These are phyloP conservation scores for Microtus pennsylvanicus DNA, from an alignment of 2,113 vertebrate genomes.

Conservation along the genomic window DNA sequence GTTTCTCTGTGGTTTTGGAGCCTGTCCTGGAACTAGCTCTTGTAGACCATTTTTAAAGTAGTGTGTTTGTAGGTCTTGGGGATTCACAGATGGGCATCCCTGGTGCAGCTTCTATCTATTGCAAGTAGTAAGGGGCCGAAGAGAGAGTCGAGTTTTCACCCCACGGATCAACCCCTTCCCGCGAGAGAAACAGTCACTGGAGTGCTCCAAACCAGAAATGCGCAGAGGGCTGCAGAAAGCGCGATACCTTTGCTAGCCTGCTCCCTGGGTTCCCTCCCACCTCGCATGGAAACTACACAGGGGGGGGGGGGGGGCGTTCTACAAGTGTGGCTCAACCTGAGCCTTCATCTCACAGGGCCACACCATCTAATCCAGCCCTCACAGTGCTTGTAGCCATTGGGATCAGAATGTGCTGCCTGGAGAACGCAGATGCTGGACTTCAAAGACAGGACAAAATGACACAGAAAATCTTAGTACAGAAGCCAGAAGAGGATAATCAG, in stretches of 20 bases:
- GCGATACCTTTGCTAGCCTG: background rate
- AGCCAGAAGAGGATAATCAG: background rate
- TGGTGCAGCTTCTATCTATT: background rate
- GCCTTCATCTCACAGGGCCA: rapidly evolving
- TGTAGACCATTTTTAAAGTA: too few relatives aligned
- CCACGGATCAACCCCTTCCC: background rate
- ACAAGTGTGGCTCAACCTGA: too few relatives aligned
- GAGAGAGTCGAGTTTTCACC: background rate
- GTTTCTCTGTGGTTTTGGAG: too few relatives aligned
- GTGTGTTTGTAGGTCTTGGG: background rate
- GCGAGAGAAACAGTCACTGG: background rate
- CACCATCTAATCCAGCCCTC: rapidly evolving
- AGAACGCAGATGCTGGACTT: background rate
- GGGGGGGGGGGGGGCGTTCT: background rate
- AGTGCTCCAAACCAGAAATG: rapidly evolving
- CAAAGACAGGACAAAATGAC: background rate
- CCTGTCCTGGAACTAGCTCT: too few relatives aligned
- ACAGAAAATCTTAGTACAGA: background rate
- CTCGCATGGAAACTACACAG: background rate
- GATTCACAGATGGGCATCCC: background rate
- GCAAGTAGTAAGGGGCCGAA: background rate
- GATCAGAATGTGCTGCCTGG: rapidly evolving
- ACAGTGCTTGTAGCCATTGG: background rate
- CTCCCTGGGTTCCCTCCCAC: background rate
- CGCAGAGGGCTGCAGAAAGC: background rate